Conservation (phyloP, 2,113 vertebrate species). For the Catharus bicknelli region DNA sequence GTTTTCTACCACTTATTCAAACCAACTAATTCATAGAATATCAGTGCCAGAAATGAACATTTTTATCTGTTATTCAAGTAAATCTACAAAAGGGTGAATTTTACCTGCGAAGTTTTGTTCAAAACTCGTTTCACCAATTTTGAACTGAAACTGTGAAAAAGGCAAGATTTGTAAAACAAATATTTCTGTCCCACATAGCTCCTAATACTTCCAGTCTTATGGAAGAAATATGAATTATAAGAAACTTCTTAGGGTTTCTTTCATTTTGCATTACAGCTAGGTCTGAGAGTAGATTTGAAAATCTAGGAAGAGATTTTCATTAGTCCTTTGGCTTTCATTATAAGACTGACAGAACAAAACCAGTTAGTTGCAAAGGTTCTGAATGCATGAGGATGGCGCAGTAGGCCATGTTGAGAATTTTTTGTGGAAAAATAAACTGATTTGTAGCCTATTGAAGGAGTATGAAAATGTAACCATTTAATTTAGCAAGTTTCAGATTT, state of each 20-base stretch:
- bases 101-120: background rate
- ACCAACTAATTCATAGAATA: background rate
- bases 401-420: fast-evolving
- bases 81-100: background rate
- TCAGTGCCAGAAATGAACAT: background rate
- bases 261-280: background rate
- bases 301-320: background rate
- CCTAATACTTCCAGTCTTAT: background rate
- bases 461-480: background rate
- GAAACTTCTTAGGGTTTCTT: background rate
- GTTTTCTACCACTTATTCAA: background rate
- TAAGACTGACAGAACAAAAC: background rate
- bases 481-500: background rate
- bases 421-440: background rate
- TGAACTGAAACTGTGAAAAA: background rate
- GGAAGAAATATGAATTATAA: background rate
- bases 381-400: background rate
- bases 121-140: background rate
- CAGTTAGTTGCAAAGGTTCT: background rate
- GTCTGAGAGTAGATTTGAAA: background rate
- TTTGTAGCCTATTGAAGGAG: background rate
- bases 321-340: background rate
- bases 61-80: background rate
- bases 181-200: fast-evolving
- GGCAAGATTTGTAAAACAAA: background rate